A percentile compares a stretch with the other conserved stretches of the same genome.
Conservation (phyloP, 2,888 invertebrate genomes). For the Nycteola revayana region DNA sequence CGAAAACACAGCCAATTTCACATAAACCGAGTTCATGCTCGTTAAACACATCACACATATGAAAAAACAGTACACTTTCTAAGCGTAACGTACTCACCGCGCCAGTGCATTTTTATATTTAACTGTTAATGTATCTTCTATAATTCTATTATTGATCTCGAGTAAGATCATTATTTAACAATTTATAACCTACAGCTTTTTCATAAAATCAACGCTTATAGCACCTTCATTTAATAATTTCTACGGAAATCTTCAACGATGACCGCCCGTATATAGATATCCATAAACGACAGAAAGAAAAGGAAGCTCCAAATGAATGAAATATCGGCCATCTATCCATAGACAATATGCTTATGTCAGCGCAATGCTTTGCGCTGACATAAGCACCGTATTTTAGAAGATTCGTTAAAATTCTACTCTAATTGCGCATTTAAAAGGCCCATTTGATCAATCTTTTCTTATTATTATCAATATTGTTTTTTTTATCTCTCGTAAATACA, state of each 20-base stretch:
- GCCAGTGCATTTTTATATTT: slow-evolving; percentile 98
- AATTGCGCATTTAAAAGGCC: too few species aligned
- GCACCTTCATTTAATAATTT: slow-evolving; percentile 81
- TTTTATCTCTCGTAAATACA: too few species aligned
- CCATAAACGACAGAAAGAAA: slow-evolving; percentile 72
- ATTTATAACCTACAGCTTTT: slow-evolving; percentile 79
- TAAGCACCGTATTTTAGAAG: too few species aligned
- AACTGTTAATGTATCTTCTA: slow-evolving; percentile 97
- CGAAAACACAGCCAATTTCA: slow-evolving; percentile 28
- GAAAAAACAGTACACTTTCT: slow-evolving; percentile 77
- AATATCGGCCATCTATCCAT: slow-evolving; percentile 65
- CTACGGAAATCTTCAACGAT: slow-evolving; percentile 70
- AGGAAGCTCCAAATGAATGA: slow-evolving; percentile 70
- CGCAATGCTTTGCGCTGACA: too few species aligned
- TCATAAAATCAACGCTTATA: slow-evolving; percentile 80
- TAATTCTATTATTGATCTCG: slow-evolving; percentile 99
- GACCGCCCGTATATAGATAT: slow-evolving; percentile 72
- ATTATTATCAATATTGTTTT: too few species aligned
- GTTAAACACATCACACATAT: slow-evolving; percentile 51
- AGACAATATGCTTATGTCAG: slow-evolving; percentile 27
- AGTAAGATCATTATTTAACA: slow-evolving; percentile 93
- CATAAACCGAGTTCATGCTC: slow-evolving; percentile 35
- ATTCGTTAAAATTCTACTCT: too few species aligned
- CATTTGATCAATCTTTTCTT: too few species aligned
- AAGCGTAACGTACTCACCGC: slow-evolving; percentile 90